phyloP scores from a whole-genome alignment of 1,140 invertebrate genomes.

The Camponotus pennsylvanicus region DNA sequence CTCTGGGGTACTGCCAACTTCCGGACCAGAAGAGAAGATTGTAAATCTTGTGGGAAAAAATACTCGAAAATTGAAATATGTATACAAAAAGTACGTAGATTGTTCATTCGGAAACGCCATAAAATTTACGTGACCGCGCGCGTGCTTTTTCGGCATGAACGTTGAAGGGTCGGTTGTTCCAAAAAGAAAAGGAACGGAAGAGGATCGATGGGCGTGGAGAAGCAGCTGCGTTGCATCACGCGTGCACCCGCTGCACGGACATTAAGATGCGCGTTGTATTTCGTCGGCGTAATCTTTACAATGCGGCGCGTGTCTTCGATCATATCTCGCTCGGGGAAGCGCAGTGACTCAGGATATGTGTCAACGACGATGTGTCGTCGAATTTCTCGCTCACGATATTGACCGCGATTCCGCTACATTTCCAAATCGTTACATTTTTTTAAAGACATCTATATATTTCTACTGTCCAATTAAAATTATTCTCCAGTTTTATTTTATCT shows the following conservation, averaged over 20 bases:
- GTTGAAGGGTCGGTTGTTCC: slow-evolving; percentile 4
- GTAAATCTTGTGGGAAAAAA: background rate
- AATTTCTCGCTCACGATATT: slow-evolving; percentile 11
- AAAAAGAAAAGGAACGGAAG: slow-evolving; percentile 57
- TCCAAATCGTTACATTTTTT: background rate
- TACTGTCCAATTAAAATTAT: background rate
- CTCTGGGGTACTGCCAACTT: background rate
- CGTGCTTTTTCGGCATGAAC: background rate
- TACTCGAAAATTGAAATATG: background rate
- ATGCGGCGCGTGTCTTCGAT: slow-evolving; percentile 72
- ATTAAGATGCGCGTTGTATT: slow-evolving; percentile 63
- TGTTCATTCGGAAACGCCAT: background rate
- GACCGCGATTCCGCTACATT: background rate
- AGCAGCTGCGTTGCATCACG: slow-evolving; percentile 59
- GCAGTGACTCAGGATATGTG: slow-evolving; percentile 69
- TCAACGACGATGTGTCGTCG: slow-evolving; percentile 63
- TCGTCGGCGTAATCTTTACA: slow-evolving; percentile 66
- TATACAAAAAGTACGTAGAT: background rate
- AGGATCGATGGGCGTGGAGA: slow-evolving; percentile 63
- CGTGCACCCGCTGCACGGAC: slow-evolving; percentile 42
- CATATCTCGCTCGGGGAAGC: slow-evolving; percentile 67
- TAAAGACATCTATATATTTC: background rate
- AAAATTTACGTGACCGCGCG: background rate
- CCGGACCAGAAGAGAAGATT: background rate
- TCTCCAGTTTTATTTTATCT: background rate